Evolutionary conservation across 2,888 invertebrate genomes (phyloP).

Genomic region (Mycogona germanica): DNA sequence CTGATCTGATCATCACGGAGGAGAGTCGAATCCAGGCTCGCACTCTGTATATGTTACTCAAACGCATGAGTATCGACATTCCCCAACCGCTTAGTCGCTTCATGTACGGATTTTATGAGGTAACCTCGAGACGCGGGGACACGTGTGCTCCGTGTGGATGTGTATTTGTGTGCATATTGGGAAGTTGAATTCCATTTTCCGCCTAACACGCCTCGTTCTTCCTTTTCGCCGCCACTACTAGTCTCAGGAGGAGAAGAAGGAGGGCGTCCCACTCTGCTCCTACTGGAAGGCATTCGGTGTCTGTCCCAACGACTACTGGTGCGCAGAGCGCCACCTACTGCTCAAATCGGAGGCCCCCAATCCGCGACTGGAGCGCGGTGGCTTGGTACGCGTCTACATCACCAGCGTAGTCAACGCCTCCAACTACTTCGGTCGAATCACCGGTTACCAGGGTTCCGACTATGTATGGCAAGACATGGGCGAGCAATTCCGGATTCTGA

Average conservation of each 20-base stretch:
- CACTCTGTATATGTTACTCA: background rate
- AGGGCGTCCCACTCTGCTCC: background rate
- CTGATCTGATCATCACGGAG: slow-evolving; percentile 7
- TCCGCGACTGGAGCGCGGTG: slow-evolving; percentile 34
- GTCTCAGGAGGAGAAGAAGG: slow-evolving; percentile 3
- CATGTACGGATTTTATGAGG: slow-evolving; percentile 5
- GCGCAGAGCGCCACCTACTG: slow-evolving; percentile 4
- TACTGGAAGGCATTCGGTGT: slow-evolving; percentile 3
- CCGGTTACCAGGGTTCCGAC: slow-evolving; percentile 35
- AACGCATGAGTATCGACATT: slow-evolving; percentile 1
- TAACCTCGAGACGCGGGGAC: too few species aligned
- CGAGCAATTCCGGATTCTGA: background rate
- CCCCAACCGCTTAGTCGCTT: background rate
- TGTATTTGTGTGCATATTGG: too few species aligned
- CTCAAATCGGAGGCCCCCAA: slow-evolving; percentile 38
- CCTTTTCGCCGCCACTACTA: background rate
- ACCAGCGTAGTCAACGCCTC: slow-evolving; percentile 46
- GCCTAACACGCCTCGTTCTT: too few species aligned
- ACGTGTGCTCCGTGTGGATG: too few species aligned
- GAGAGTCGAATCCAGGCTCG: slow-evolving; percentile 6
- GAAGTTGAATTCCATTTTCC: too few species aligned
- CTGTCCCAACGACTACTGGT: slow-evolving; percentile 6
- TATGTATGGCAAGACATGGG: slow-evolving; percentile 24
- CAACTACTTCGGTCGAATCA: slow-evolving; percentile 46
- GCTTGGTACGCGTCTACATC: slow-evolving; percentile 46